A percentile compares a stretch with the other conserved stretches of the same genome.
phyloP scores from a whole-genome alignment of 2,113 vertebrate genomes.

The Raja brachyura region DNA sequence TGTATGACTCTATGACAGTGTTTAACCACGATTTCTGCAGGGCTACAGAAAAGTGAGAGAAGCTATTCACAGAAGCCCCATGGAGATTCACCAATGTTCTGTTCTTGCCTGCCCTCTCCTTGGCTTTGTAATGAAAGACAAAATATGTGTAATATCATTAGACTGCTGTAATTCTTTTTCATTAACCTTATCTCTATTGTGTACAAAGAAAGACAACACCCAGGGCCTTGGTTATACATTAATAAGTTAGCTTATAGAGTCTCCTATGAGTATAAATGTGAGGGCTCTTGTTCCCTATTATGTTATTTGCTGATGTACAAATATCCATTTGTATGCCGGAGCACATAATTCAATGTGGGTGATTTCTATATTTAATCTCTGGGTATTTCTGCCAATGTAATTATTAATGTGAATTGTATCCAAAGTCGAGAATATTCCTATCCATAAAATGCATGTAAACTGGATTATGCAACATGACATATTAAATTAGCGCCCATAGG shows the following conservation, averaged over 20 bases:
- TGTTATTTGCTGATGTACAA: background rate
- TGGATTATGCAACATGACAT: background rate
- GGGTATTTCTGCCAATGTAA: background rate
- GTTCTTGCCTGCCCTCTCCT: background rate
- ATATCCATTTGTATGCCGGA: background rate
- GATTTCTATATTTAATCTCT: slow-evolving; percentile 8
- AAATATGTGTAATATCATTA: background rate
- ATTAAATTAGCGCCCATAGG: background rate
- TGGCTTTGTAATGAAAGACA: background rate
- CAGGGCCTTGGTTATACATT: background rate
- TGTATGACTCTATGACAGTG: background rate
- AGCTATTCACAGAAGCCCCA: background rate
- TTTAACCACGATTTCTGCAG: background rate
- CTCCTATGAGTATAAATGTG: background rate
- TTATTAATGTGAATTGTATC: background rate
- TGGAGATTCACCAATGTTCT: background rate
- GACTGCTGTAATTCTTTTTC: background rate
- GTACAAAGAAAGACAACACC: background rate
- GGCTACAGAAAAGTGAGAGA: background rate
- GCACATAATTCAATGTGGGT: background rate
- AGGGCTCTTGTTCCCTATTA: background rate
- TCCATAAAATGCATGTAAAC: background rate
- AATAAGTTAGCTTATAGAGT: background rate
- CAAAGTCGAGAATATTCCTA: background rate
- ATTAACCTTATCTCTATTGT: background rate